A percentile compares a stretch with the other conserved stretches of the same genome.
These are phyloP conservation scores for Scotopteryx bipunctaria DNA, from an alignment of 2,888 invertebrate species.

Conservation along the genomic window DNA sequence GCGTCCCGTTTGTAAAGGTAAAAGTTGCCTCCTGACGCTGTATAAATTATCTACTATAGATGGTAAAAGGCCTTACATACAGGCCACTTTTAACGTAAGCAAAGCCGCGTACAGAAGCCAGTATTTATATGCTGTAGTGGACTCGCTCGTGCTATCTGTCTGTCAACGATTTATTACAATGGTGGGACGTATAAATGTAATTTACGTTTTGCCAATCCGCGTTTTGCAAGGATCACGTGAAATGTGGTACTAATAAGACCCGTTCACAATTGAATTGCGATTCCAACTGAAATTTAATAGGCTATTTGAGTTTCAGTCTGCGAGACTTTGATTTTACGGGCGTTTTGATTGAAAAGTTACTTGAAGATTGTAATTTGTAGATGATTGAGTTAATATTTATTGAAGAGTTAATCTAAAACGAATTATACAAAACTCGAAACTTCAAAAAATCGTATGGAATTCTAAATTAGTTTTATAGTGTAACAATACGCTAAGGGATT, in stretches of 20 bases:
- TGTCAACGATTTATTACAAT: conserved; percentile 35
- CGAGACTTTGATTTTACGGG: conserved; percentile 8
- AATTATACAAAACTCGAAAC: too few species aligned
- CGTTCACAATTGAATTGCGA: conserved; percentile 30
- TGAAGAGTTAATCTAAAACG: too few species aligned
- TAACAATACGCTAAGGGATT: too few species aligned
- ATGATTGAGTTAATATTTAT: too few species aligned
- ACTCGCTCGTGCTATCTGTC: conserved; percentile 4
- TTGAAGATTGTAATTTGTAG: not conserved
- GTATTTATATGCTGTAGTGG: not conserved
- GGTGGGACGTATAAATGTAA: conserved; percentile 37
- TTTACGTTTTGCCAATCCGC: conserved; percentile 37
- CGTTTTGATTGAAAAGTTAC: conserved; percentile 4
- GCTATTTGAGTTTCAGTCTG: conserved; percentile 12
- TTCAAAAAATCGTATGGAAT: too few species aligned
- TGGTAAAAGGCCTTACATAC: too few species aligned
- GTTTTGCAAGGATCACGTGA: conserved; percentile 34
- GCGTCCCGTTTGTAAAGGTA: too few species aligned
- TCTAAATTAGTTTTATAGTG: too few species aligned
- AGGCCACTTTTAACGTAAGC: too few species aligned
- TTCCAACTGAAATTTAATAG: conserved; percentile 26
- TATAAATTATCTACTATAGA: too few species aligned
- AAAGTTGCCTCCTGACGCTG: too few species aligned
- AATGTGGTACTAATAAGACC: conserved; percentile 38
- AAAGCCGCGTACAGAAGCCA: too few species aligned